Percentiles rank a stretch among this genome's conserved stretches.
phyloP scores from a whole-genome alignment of 2,888 invertebrate species.

The Temnothorax ravouxi region DNA sequence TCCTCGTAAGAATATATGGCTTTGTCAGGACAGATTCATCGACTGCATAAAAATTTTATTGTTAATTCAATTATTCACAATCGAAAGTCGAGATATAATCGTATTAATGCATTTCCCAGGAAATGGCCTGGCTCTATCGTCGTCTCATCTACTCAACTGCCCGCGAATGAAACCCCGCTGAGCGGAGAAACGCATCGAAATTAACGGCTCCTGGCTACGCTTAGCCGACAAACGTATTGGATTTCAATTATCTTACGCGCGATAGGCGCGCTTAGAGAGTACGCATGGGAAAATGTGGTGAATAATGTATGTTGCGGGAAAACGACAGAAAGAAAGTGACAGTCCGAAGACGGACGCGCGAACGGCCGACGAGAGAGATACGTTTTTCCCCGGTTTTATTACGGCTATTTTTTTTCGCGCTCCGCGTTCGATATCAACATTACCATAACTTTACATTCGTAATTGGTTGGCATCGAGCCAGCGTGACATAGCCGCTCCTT shows the following conservation, averaged over 20 bases:
- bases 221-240: conserved; percentile 68
- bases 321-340: conserved; percentile 15
- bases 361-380: conserved; percentile 18
- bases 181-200: conserved; percentile 32
- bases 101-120: not conserved
- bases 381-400: conserved; percentile 60
- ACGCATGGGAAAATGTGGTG: conserved; percentile 66
- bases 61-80: not conserved
- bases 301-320: conserved; percentile 62
- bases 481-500: conserved; percentile 51
- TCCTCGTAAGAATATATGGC: not conserved
- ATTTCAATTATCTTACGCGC: conserved; percentile 72
- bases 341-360: conserved; percentile 15
- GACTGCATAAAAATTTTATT: not conserved
- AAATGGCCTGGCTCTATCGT: conserved; percentile 12
- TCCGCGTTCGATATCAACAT: conserved; percentile 72
- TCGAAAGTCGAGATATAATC: conserved; percentile 32
- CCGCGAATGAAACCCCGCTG: not conserved
- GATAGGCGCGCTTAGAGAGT: conserved; percentile 56
- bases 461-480: conserved; percentile 75
- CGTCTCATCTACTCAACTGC: not conserved
- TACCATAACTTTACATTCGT: conserved; percentile 77
- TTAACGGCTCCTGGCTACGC: conserved; percentile 54
- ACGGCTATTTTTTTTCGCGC: conserved; percentile 59
- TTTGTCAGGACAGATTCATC: not conserved